Conservation (phyloP, 2,113 vertebrate genomes). For the Chaenogobius annularis region DNA sequence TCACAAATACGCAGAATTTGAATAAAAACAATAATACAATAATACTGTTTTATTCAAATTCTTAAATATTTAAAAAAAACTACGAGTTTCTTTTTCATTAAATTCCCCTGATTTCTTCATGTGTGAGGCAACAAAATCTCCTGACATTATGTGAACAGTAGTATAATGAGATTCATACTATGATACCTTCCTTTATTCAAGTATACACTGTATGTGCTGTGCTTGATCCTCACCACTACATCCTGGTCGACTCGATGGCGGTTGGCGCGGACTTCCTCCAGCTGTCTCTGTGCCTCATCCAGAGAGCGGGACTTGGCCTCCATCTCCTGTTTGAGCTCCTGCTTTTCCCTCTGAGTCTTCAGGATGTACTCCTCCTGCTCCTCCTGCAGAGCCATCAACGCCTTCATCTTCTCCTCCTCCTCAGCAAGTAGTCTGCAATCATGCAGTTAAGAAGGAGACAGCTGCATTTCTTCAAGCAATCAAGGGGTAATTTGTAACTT, state of each 20-base stretch:
- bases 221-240: conserved; percentile 83
- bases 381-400: conserved; percentile 88
- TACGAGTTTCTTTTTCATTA: neutral
- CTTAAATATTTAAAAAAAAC: neutral
- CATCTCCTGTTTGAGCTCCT: conserved; percentile 93
- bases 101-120: no score
- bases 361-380: conserved; percentile 93
- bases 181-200: neutral
- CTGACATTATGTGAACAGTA: neutral
- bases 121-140: neutral
- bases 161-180: no score
- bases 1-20: neutral
- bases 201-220: neutral
- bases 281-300: conserved; percentile 88
- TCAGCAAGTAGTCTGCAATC: conserved; percentile 84
- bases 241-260: conserved; percentile 90
- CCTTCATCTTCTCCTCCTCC: conserved; percentile 92
- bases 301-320: conserved; percentile 85
- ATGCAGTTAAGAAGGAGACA: neutral
- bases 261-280: conserved; percentile 92
- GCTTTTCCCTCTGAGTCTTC: conserved; percentile 88
- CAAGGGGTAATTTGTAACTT: no score
- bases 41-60: no score
- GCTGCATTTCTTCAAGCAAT: no score
- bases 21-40: neutral